Conservation (phyloP, 2,113 vertebrate species). For the Amphilophus citrinellus region DNA sequence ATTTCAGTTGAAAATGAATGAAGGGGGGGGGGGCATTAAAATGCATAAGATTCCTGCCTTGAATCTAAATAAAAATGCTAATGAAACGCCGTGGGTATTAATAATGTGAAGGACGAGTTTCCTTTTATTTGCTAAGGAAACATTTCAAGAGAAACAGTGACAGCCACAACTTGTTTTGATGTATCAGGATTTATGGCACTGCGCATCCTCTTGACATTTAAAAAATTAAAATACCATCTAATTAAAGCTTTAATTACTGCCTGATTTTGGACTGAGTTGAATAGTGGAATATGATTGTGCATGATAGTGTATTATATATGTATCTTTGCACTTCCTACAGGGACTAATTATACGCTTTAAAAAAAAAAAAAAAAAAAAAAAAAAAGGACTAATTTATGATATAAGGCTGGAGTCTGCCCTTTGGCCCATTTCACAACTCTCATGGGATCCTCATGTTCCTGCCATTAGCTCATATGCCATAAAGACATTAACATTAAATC, state of each 20-base stretch:
- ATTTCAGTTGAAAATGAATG: conserved; percentile 50
- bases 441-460: conserved; percentile 26
- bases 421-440: conserved; percentile 44
- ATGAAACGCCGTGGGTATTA: conserved; percentile 66
- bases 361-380: conserved; percentile 31
- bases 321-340: conserved; percentile 45
- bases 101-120: conserved; percentile 54
- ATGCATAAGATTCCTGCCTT: conserved; percentile 71
- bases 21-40: conserved; percentile 61
- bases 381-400: conserved; percentile 62
- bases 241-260: conserved; percentile 63
- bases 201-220: conserved; percentile 51
- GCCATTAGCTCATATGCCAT: conserved; percentile 18
- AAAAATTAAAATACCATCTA: conserved; percentile 40
- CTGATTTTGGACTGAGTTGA: conserved; percentile 39
- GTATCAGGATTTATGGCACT: conserved; percentile 41
- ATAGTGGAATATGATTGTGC: conserved; percentile 43
- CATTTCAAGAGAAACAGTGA: conserved; percentile 49
- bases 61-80: conserved; percentile 76
- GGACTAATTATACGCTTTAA: conserved; percentile 55
- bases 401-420: conserved; percentile 47
- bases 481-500: conserved; percentile 18
- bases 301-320: conserved; percentile 42
- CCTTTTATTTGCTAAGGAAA: conserved; percentile 67
- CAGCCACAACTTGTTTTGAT: conserved; percentile 46